Evolutionary conservation across 2,888 invertebrate genomes (phyloP).

Genomic region (Drosophila paramelanica): DNA sequence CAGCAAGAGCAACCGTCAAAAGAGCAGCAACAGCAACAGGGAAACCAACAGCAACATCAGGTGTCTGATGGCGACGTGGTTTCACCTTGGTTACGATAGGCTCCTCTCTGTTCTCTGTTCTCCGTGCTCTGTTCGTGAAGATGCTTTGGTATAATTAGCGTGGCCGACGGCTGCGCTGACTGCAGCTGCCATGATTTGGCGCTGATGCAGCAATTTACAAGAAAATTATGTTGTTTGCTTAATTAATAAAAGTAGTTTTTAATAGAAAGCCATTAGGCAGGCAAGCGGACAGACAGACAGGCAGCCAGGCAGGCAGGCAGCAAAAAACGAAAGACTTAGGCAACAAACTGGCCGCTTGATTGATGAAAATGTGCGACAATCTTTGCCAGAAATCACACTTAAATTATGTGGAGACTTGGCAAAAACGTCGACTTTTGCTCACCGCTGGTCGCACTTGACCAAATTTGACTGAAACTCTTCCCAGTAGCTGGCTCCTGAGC

Average conservation of each 20-base stretch:
- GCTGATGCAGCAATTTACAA: conserved; percentile 77
- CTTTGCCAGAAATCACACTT: conserved; percentile 33
- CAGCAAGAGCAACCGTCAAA: conserved; percentile 29
- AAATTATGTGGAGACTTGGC: conserved; percentile 27
- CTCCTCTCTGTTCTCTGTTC: conserved; percentile 7
- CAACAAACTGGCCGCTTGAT: conserved; percentile 54
- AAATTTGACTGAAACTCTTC: conserved; percentile 2
- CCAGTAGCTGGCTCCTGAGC: conserved; percentile 8
- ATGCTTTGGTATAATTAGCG: conserved; percentile 68
- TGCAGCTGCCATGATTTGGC: conserved; percentile 77
- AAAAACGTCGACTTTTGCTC: conserved; percentile 28
- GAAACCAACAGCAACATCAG: conserved; percentile 38
- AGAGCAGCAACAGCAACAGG: conserved; percentile 18
- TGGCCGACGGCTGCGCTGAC: conserved; percentile 48
- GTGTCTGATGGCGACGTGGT: conserved; percentile 42
- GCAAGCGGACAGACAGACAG: conserved; percentile 5
- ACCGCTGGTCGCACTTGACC: conserved; percentile 7
- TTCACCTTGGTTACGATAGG: conserved; percentile 48
- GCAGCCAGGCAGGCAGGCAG: conserved; percentile 7
- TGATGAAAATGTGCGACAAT: conserved; percentile 39
- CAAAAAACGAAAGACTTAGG: conserved; percentile 53
- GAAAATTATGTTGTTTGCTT: conserved; percentile 79
- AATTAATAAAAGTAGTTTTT: conserved; percentile 81
- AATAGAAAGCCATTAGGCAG: conserved; percentile 70
- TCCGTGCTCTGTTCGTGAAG: conserved; percentile 32